Conservation (phyloP, 1,140 invertebrate species). For the Camponotus vicinus region DNA sequence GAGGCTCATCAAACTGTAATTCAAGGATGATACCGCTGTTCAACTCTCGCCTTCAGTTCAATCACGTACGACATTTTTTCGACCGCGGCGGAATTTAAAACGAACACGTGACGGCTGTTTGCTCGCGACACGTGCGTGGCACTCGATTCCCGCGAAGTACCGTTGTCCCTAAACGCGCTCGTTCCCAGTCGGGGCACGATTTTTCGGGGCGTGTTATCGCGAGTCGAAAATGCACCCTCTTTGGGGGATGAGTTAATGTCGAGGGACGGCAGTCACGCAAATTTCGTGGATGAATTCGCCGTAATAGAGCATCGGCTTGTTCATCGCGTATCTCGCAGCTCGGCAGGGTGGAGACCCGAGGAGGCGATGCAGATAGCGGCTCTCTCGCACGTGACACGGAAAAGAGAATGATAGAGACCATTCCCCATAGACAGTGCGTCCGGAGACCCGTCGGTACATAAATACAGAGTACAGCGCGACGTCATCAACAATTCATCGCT, state of each 20-base stretch:
- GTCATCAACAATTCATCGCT: constrained; percentile 80
- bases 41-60: constrained; percentile 21
- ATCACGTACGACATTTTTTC: constrained; percentile 27
- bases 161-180: constrained; percentile 32
- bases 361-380: background rate
- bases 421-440: constrained; percentile 26
- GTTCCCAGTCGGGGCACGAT: constrained; percentile 44
- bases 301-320: constrained; percentile 54
- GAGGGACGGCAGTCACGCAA: constrained; percentile 15
- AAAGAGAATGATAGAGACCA: constrained; percentile 24
- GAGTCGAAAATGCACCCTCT: constrained; percentile 48
- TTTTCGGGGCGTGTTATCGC: constrained; percentile 35
- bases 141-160: constrained; percentile 24
- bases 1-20: constrained; percentile 30
- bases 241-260: constrained; percentile 5
- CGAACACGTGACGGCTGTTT: constrained; percentile 41
- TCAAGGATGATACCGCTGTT: background rate
- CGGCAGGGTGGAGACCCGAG: background rate
- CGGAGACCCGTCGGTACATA: constrained; percentile 69
- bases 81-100: constrained; percentile 29
- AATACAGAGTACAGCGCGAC: constrained; percentile 77
- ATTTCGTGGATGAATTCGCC: constrained; percentile 67
- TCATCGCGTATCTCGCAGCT: constrained; percentile 61
- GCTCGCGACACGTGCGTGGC: constrained; percentile 32
- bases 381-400: constrained; percentile 3